Base-by-base conservation (phyloP, 2,113 vertebrate species). In the Calidris pugnax region DNA sequence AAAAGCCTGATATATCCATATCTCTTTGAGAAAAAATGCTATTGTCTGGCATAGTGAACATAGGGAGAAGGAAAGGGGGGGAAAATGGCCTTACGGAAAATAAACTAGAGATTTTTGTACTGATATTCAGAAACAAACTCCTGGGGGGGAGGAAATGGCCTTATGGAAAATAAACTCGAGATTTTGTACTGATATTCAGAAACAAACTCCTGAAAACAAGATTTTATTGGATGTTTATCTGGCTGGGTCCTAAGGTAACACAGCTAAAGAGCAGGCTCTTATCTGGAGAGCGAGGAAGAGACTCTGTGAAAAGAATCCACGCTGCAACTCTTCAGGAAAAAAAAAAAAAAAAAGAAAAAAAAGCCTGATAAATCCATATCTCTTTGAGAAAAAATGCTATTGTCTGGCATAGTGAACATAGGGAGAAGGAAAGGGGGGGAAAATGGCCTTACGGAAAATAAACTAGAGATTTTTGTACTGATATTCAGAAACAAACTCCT, bases 251-350 rank as follows among this genome's bases (percentile, higher is more conserved):
- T 92, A 95, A 94, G 92, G 95, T 90, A 92, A 97, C 93, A 75
- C 91, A 73, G 87, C 91, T 85, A 91, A 97, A 96, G 83, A 96
- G 91, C 94, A 96, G 93, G 72, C 85, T 96, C 94, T 97, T 97
- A 97, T 97, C 95, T 94, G 63, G 72, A 96, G 87, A 96, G 94
- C 26, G 2, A 85, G 83, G 78, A 92, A 97, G 57, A 92, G n/a
- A 83, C 43, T 47, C 35, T 47, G 67, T 66, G 74, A 84, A 92
- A 95, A 96, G 90, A 95, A 95, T 90, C 89, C 63, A 71, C 78
- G 57, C 73, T 76, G 85, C 74, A 95, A 89, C 64, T 96, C 93
- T 69, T 67, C 59, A 90, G 75, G 33, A 85, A 96, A 94, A 94
- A 89, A 64, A 51, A 41, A 85, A 96, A 94, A 47, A 21, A 22